Evolutionary conservation across 2,888 invertebrate genomes (phyloP).

Genomic region (Calliphora vomitoria): DNA sequence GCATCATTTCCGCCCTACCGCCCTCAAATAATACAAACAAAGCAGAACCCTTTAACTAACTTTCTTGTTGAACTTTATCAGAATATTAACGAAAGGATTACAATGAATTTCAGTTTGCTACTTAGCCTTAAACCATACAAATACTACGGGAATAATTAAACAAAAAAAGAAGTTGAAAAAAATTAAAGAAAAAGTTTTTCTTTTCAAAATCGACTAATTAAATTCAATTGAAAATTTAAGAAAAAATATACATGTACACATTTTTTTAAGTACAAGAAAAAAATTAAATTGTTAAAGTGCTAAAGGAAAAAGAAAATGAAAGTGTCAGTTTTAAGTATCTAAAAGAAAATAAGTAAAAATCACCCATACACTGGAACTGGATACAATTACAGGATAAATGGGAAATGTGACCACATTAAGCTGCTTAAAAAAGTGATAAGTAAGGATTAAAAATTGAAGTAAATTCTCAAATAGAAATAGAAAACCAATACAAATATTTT

Average conservation of each 20-base stretch:
- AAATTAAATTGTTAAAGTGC: constrained; percentile 15
- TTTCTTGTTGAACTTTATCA: constrained; percentile 50
- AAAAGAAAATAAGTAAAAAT: not conserved
- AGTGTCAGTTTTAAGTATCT: constrained; percentile 52
- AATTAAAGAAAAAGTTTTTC: not conserved
- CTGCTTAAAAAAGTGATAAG: constrained; percentile 72
- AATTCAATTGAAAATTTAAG: constrained; percentile 43
- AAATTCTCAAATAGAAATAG: constrained; percentile 8
- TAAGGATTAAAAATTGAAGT: constrained; percentile 63
- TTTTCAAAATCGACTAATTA: constrained; percentile 42
- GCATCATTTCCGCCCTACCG: constrained; percentile 30
- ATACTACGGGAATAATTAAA: constrained; percentile 32
- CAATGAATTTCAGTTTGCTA: not conserved
- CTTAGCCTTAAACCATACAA: constrained; percentile 46
- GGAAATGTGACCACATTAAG: constrained; percentile 73
- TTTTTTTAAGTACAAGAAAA: not conserved
- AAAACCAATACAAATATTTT: not conserved
- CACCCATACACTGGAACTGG: constrained; percentile 35
- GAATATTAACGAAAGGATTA: constrained; percentile 49
- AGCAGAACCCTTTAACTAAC: constrained; percentile 6
- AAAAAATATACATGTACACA: not conserved
- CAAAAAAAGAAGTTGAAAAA: constrained; percentile 19
- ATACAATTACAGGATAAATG: constrained; percentile 59
- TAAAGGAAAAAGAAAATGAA: constrained; percentile 42
- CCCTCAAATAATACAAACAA: not conserved